Base-by-base conservation (phyloP, 2,113 vertebrate species). In the Micromys minutus region DNA sequence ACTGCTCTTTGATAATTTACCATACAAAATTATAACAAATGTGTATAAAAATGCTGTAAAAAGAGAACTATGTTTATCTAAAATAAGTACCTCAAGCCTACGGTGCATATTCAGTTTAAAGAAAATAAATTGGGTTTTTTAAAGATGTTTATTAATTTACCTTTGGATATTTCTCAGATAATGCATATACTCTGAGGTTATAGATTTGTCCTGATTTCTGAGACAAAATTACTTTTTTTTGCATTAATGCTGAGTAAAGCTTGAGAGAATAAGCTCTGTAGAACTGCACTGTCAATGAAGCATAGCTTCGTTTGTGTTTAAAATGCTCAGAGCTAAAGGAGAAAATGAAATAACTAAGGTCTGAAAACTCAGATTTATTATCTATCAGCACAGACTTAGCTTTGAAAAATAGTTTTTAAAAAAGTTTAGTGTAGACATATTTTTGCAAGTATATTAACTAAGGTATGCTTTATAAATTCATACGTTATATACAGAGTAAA, bases 301-400 rank as follows among this genome's bases (percentile, higher is more conserved):
- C 5, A 47, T 90, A 89, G 8, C 0, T 74, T 29, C 17, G 4
- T 69, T 79, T 21, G 8, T 10, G 0, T 3, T 1, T 75, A 86
- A 80, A 34, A 67, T 47, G 1, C 10, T 93, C 61, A 86, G 61
- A 36, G 10, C 3, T 34, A 79, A 87, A 93, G 45, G 39, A 45
- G 12, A 87, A 95, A 87, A 69, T 31, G 17, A 83, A 72, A 5
- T 31, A 67, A 81, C 2, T 69, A 3, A 52, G 1, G 76, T 59
- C 57, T 55, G 10, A 97, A 96, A 96, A 79, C 42, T 7, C 79
- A n/a, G 45, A 47, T 57, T 85, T 86, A 55, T 3, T 24, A 22
- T 13, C 19, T 57, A n/a, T 2, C 67, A 77, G 55, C 16, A 52
- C 16, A 31, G 5, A 5, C 36, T 77, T 91, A 21, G 1, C 45